phyloP scores from a whole-genome alignment of 2,113 vertebrate species.

The Alaudala cheleensis region DNA sequence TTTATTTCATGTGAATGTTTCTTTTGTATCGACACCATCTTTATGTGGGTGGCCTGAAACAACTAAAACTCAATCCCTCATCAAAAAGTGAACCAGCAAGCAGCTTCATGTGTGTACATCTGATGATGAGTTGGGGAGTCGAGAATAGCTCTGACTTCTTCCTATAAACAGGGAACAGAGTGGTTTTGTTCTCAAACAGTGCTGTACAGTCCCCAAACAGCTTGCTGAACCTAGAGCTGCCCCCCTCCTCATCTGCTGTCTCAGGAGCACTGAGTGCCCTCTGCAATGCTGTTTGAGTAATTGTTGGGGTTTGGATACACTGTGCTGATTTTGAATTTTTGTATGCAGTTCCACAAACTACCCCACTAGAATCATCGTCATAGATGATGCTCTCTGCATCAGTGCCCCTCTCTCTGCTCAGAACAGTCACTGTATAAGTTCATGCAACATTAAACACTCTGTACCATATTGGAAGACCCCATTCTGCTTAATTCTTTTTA shows the following conservation, averaged over 20 bases:
- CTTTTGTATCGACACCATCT: neutral
- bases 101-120: neutral
- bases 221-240: neutral
- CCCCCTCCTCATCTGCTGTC: neutral
- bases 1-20: neutral
- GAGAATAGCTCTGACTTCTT: slow-evolving; percentile 1
- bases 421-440: neutral
- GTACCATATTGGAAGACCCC: neutral
- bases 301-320: neutral
- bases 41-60: slow-evolving; percentile 17
- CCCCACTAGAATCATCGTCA: neutral
- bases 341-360: neutral
- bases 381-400: neutral
- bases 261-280: neutral
- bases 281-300: neutral
- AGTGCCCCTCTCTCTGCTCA: neutral
- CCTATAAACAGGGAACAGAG: slow-evolving; percentile 28
- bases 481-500: slow-evolving; percentile 6
- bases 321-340: neutral
- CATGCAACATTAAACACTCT: slow-evolving; percentile 28
- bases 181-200: slow-evolving; percentile 60
- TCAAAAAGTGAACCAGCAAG: neutral
- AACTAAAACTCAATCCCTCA: neutral
- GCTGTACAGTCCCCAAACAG: slow-evolving; percentile 1
- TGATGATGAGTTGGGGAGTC: neutral